Conservation (phyloP, 1,140 invertebrate genomes). For the Ectropis grisescens region DNA sequence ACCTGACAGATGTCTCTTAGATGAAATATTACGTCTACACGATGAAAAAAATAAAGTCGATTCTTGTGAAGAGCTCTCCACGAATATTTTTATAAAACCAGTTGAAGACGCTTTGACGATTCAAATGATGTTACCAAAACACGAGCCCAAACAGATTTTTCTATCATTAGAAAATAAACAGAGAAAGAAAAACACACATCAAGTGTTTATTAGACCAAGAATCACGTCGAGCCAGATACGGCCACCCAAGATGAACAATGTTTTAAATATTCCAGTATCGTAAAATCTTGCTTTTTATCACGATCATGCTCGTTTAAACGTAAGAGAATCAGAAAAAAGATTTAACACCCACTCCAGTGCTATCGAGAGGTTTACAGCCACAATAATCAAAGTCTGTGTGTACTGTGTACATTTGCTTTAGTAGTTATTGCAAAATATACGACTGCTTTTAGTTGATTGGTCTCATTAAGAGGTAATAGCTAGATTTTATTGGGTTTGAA, state of each 20-base stretch:
- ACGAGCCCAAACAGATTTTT: conserved; percentile 4
- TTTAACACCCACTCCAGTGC: conserved; percentile 47
- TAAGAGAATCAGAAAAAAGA: conserved; percentile 36
- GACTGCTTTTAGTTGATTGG: conserved; percentile 7
- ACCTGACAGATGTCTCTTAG: conserved; percentile 40
- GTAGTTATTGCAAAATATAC: conserved; percentile 22
- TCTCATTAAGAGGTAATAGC: conserved; percentile 10
- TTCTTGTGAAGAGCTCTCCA: no score
- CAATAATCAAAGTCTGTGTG: conserved; percentile 22
- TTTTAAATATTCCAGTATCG: conserved; percentile 44
- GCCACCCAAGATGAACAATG: conserved; percentile 62
- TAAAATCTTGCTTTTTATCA: conserved; percentile 63
- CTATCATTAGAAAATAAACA: conserved; percentile 36
- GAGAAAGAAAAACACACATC: conserved; percentile 27
- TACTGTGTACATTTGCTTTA: conserved; percentile 19
- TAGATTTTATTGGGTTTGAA: no score
- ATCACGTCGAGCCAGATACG: conserved; percentile 30
- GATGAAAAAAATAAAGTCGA: conserved; percentile 1
- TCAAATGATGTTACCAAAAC: no score
- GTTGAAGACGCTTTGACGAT: conserved; percentile 7
- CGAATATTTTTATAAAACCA: not conserved
- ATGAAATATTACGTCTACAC: conserved; percentile 41
- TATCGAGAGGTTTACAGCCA: conserved; percentile 28
- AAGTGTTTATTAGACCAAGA: conserved; percentile 42
- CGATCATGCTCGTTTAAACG: conserved; percentile 23